Base-by-base conservation (phyloP, 1,140 invertebrate species). In the Helicorthomorpha holstii region DNA sequence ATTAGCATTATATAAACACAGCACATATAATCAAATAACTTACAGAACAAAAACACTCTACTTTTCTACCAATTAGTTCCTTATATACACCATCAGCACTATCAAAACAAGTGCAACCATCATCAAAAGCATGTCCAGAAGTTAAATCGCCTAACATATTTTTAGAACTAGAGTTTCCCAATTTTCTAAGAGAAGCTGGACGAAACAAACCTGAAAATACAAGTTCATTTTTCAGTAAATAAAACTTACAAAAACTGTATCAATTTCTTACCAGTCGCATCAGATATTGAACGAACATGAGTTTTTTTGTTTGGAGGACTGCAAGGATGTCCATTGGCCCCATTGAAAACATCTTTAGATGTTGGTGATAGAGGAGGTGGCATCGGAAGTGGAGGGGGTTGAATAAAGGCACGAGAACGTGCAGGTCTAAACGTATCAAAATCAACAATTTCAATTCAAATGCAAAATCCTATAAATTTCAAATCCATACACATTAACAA, bases 71-170 rank as follows among this genome's bases (percentile, higher is more conserved):
- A 56, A 77, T 72, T 52, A 85, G 68, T 61, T 83, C 80, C 64
- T 82, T 84, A 26, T 83, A 79, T 51, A 82, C 75, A 55, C 80
- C 82, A 63, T 80, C 75, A 60, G 79, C 81, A 55, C 78, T 80
- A 60, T 80, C 74, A 64, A 81, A 81, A 69, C 92, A 96, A 56
- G 79, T 79, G 72, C 94, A 98, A 51, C 92, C 90, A 67, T 87
- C 95, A 68, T 97, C 90, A 71, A 97, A 98, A 24, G 91, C 92
- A 59, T 85, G 77, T 29, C 92, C 94, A 42, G 90, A 90, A 50
- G 81, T 81, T 50, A 97, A 67, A 72, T 98, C 92, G 38, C 93
- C 93, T 16, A 93, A 71, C 63, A 80, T 82, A 51, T 63, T 66
- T 51, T 62, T 63, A 49, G 55, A 59, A 41, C 56, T 55, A 24